Conservation (phyloP, 2,888 invertebrate genomes). For the Oeneis ivallda region DNA sequence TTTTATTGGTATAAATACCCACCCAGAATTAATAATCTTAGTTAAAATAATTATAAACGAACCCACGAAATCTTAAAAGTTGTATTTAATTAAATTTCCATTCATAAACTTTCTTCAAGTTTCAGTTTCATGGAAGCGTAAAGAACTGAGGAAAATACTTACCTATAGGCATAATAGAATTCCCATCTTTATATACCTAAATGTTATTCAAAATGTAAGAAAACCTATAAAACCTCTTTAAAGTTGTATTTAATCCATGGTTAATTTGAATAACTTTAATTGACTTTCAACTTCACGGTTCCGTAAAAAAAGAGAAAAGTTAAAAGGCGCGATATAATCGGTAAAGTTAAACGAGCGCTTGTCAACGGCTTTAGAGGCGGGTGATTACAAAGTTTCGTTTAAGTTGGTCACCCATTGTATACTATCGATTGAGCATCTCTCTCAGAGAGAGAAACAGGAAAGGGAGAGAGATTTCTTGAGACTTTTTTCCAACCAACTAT, state of each 20-base stretch:
- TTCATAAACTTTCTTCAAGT: neutral
- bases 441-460: too few relatives aligned
- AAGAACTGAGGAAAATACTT: neutral
- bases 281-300: slow-evolving; percentile 6
- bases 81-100: neutral
- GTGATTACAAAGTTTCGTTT: slow-evolving; percentile 8
- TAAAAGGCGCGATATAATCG: slow-evolving; percentile 57
- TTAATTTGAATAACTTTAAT: slow-evolving; percentile 29
- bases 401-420: too few relatives aligned
- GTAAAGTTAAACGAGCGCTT: slow-evolving; percentile 62
- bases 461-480: too few relatives aligned
- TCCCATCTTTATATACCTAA: neutral
- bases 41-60: neutral
- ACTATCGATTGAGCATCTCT: too few relatives aligned
- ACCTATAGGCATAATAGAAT: neutral
- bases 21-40: too few relatives aligned
- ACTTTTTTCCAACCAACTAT: too few relatives aligned
- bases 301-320: slow-evolving; percentile 3
- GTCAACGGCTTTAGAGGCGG: slow-evolving; percentile 51
- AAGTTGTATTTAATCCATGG: neutral
- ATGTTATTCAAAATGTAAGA: neutral
- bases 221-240: slow-evolving; percentile 1
- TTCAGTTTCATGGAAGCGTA: neutral
- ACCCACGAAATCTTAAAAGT: neutral
- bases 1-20: too few relatives aligned